Evolutionary conservation across 2,797 vertebrate genomes (phyloP).

Genomic region (Chiroxiphia lanceolata): DNA sequence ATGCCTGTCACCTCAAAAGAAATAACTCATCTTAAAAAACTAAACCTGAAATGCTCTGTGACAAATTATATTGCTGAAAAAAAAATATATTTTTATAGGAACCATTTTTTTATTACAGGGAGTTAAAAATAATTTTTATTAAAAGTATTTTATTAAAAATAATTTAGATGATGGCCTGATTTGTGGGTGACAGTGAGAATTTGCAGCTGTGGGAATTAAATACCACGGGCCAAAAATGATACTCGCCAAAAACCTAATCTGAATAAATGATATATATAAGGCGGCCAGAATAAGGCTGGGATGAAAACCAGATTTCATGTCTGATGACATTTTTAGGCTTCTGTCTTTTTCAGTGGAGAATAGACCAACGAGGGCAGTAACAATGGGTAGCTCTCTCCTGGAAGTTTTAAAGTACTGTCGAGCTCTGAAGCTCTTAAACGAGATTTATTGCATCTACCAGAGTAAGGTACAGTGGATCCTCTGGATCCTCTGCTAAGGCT

Average conservation of each 20-base stretch:
- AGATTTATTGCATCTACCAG: slow-evolving; percentile 22
- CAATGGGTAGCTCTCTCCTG: background rate
- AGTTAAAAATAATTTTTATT: background rate
- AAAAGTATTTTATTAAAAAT: background rate
- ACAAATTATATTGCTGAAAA: background rate
- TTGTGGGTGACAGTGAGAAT: background rate
- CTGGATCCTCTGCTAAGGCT: background rate
- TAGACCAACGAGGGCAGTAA: background rate
- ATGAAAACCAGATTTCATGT: background rate
- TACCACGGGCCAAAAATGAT: background rate
- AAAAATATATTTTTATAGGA: background rate
- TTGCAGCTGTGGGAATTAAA: slow-evolving; percentile 11
- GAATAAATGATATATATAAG: background rate
- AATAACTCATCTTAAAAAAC: background rate
- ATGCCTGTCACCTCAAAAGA: background rate
- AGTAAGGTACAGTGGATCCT: background rate
- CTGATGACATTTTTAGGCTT: background rate
- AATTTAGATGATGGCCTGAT: background rate
- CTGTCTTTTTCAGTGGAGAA: background rate
- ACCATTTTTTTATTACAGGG: background rate
- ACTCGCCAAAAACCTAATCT: background rate
- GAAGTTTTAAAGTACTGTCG: background rate
- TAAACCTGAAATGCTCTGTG: background rate
- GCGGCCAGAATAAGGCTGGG: background rate
- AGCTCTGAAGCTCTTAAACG: slow-evolving; percentile 8